These are phyloP conservation scores for Lacerta agilis DNA, from an alignment of 2,797 vertebrate genomes.

Conservation along the genomic window DNA sequence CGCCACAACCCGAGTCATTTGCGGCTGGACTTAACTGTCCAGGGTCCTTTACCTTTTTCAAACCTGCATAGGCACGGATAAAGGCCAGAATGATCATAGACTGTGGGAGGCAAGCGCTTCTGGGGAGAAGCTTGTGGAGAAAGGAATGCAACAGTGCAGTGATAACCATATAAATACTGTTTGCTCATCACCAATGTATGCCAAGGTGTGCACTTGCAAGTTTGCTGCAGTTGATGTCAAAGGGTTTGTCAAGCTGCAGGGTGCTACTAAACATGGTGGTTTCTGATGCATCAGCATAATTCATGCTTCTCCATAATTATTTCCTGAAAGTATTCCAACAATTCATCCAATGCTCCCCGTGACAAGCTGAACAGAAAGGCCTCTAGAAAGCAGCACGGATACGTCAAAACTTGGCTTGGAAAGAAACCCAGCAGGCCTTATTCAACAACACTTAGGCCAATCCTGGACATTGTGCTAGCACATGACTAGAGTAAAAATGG, in stretches of 20 bases:
- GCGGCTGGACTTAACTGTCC: too few relatives aligned
- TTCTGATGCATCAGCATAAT: slow-evolving; percentile 34
- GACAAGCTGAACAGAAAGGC: slow-evolving; percentile 3
- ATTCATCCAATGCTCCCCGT: neutral
- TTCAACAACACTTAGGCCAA: slow-evolving; percentile 11
- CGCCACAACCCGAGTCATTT: too few relatives aligned
- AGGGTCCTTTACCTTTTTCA: too few relatives aligned
- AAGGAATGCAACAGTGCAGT: neutral
- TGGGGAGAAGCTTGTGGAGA: neutral
- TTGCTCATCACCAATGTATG: neutral
- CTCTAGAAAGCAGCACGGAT: neutral
- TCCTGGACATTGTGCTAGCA: neutral
- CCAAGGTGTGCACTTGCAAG: slow-evolving; percentile 12
- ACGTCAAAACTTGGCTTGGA: slow-evolving; percentile 5
- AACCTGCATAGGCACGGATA: neutral
- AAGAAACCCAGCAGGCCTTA: slow-evolving; percentile 1
- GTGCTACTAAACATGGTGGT: neutral
- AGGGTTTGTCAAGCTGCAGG: slow-evolving; percentile 21
- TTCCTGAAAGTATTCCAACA: slow-evolving; percentile 24
- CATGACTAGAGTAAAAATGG: neutral
- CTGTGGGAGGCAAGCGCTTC: neutral
- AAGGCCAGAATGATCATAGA: neutral
- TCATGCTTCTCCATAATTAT: slow-evolving; percentile 20
- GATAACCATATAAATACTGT: neutral
- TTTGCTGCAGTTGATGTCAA: slow-evolving; percentile 3